Evolutionary conservation across 2,113 vertebrate species (phyloP).

Genomic region (Tautogolabrus adspersus): DNA sequence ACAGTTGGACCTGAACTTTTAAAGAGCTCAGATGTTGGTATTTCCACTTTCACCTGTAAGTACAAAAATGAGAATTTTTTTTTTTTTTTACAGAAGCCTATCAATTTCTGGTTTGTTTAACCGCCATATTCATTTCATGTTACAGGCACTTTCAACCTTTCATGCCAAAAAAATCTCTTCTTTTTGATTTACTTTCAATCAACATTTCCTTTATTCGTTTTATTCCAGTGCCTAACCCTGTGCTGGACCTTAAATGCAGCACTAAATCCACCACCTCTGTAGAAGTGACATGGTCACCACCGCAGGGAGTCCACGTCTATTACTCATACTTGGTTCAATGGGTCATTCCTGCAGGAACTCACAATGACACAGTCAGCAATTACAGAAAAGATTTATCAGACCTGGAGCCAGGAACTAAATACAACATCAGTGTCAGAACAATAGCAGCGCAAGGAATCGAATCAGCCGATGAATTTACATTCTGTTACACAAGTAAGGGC

Average conservation of each 20-base stretch:
- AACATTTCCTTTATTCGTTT: neutral
- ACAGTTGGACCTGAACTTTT: conserved; percentile 61
- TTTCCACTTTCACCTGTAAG: conserved; percentile 65
- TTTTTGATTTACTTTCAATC: neutral
- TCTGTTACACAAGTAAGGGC: conserved; percentile 69
- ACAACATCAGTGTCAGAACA: conserved; percentile 49
- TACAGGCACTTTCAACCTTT: too few relatives aligned
- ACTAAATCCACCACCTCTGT: conserved; percentile 41
- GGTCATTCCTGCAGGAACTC: neutral
- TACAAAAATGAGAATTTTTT: neutral
- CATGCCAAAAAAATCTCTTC: fast-evolving
- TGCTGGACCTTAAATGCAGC: conserved; percentile 38
- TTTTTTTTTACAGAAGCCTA: neutral
- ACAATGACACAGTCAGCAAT: fast-evolving
- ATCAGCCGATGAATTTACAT: conserved; percentile 4
- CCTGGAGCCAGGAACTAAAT: conserved; percentile 60
- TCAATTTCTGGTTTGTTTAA: neutral
- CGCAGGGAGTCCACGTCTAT: neutral
- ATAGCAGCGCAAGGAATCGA: neutral
- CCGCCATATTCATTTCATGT: too few relatives aligned
- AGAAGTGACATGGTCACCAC: conserved; percentile 49
- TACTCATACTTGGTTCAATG: conserved; percentile 51
- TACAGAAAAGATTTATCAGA: neutral
- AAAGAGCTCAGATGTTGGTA: neutral
- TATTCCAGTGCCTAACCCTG: conserved; percentile 69